These are phyloP conservation scores for Metridium senile DNA, from an alignment of 92 coral and sea anemone species.

Conservation along the genomic window DNA sequence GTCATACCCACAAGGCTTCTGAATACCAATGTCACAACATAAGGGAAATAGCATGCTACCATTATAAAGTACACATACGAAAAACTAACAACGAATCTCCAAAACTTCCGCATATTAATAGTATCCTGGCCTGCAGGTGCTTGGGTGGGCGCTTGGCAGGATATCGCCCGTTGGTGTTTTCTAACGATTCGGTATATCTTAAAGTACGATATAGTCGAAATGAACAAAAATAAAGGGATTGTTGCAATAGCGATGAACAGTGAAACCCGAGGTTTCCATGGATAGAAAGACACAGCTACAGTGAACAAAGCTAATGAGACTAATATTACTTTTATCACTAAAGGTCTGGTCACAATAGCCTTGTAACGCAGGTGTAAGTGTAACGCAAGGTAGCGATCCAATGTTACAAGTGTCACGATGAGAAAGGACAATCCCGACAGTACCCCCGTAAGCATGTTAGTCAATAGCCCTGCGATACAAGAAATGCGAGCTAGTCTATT, in stretches of 20 bases:
- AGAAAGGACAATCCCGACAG: constrained; percentile 50
- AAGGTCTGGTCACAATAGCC: constrained; percentile 38
- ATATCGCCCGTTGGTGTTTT: constrained; percentile 11
- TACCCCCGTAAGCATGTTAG: constrained; percentile 35
- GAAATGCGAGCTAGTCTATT: constrained; percentile 12
- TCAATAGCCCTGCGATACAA: constrained; percentile 35
- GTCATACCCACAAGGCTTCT: constrained; percentile 10
- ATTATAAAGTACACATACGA: constrained; percentile 35
- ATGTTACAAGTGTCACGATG: constrained; percentile 37
- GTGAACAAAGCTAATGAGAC: constrained; percentile 21
- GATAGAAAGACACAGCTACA: constrained; percentile 26
- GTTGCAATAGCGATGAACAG: not conserved
- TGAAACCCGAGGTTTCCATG: constrained; percentile 23
- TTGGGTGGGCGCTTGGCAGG: not conserved
- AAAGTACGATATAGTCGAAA: constrained; percentile 24
- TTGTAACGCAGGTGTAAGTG: constrained; percentile 63
- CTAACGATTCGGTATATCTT: constrained; percentile 10
- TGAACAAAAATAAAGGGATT: constrained; percentile 4
- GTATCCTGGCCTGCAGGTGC: not conserved
- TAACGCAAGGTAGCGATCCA: constrained; percentile 59
- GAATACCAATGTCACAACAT: constrained; percentile 14
- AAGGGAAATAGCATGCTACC: constrained; percentile 45
- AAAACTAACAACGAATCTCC: constrained; percentile 29
- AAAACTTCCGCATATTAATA: constrained; percentile 7
- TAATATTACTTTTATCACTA: constrained; percentile 15